Conservation (phyloP, 2,797 vertebrate species). For the Clarias fuscus region DNA sequence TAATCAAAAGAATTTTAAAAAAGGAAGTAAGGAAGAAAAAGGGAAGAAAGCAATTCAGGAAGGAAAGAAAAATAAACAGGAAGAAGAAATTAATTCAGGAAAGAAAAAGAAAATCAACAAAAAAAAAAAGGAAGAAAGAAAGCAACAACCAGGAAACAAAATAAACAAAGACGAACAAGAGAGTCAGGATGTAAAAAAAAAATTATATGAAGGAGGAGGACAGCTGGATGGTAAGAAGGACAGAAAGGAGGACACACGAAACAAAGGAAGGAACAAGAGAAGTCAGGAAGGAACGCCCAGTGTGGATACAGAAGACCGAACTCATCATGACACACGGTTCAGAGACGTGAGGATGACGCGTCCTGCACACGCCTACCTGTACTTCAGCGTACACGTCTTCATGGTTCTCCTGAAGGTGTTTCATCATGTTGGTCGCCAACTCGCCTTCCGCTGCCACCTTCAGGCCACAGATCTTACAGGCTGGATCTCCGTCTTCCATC, state of each 20-base stretch:
- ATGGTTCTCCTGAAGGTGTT: constrained; percentile 36
- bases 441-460: constrained; percentile 9
- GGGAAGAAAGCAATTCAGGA: too few species aligned
- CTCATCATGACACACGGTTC: not conserved
- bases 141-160: not conserved
- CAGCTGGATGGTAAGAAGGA: not conserved
- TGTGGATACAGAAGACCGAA: not conserved
- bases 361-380: not conserved
- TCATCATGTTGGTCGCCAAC: constrained; percentile 9
- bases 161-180: too few species aligned
- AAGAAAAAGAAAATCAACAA: not conserved
- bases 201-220: not conserved
- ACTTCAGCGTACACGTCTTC: not conserved
- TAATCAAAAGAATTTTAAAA: too few species aligned
- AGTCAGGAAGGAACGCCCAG: not conserved
- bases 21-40: too few species aligned
- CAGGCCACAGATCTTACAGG: constrained; percentile 35
- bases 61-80: not conserved
- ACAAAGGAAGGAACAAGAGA: not conserved
- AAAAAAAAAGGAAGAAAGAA: not conserved
- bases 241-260: not conserved
- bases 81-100: too few species aligned
- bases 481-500: constrained; percentile 9
- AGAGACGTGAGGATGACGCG: not conserved
- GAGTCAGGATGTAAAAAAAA: not conserved